These are phyloP conservation scores for Muricea muricata DNA, from an alignment of 92 coral and sea anemone species.

Conservation along the genomic window DNA sequence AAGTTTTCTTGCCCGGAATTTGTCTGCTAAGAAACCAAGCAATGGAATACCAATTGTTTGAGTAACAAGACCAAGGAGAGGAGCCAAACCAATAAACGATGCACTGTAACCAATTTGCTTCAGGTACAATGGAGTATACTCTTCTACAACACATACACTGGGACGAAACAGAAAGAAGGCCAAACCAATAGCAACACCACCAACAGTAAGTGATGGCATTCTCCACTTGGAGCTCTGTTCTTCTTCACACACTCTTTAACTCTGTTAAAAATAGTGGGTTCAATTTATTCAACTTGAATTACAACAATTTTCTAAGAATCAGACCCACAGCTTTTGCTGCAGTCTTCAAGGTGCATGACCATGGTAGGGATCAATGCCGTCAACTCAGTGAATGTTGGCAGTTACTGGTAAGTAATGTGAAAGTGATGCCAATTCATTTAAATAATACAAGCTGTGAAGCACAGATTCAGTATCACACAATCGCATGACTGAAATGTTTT, in stretches of 20 bases:
- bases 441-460: too few species aligned
- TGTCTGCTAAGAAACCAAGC: not conserved
- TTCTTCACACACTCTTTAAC: not conserved
- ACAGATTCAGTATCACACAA: too few species aligned
- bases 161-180: slow-evolving; percentile 10
- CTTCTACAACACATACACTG: not conserved
- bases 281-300: too few species aligned
- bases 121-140: slow-evolving; percentile 4
- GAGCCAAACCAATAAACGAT: slow-evolving; percentile 6
- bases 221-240: not conserved
- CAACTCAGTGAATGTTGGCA: too few species aligned
- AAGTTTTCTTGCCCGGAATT: not conserved
- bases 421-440: too few species aligned
- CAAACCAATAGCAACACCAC: slow-evolving; percentile 1
- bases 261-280: not conserved
- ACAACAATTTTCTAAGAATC: too few species aligned
- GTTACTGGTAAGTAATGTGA: too few species aligned
- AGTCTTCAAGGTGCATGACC: too few species aligned
- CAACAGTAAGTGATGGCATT: not conserved
- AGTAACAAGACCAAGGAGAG: slow-evolving; percentile 4
- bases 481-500: too few species aligned
- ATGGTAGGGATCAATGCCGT: too few species aligned
- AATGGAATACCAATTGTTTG: slow-evolving; percentile 15
- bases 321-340: too few species aligned
- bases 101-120: slow-evolving; percentile 8